These are phyloP conservation scores for Catalaphyllia jardinei DNA, from an alignment of 64 coral and sea anemone species.

Conservation along the genomic window DNA sequence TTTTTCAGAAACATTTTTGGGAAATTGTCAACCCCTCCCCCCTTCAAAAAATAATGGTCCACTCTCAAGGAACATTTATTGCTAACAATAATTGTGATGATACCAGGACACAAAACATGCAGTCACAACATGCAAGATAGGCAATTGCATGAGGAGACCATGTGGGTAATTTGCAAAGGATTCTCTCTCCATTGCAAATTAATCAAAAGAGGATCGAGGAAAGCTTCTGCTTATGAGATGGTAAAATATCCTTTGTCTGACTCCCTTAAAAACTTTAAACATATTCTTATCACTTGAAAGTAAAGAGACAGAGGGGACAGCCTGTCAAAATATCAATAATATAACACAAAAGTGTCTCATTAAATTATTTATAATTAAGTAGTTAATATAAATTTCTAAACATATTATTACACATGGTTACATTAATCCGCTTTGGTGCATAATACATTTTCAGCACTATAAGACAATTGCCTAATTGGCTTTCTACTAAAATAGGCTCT, in stretches of 20 bases:
- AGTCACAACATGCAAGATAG: no score
- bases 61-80: no score
- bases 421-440: conserved; percentile 10
- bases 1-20: no score
- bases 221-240: not conserved
- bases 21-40: no score
- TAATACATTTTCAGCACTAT: not conserved
- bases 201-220: not conserved
- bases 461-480: not conserved
- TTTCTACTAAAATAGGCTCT: conserved; percentile 54
- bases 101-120: no score
- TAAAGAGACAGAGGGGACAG: not conserved
- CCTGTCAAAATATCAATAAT: not conserved
- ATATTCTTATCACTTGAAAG: not conserved
- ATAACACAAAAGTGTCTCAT: not conserved
- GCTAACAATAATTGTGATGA: no score
- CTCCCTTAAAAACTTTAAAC: not conserved
- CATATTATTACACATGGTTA: conserved; percentile 21
- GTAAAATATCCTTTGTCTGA: no score
- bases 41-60: no score
- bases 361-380: not conserved
- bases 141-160: no score
- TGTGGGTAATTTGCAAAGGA: not conserved
- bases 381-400: not conserved
- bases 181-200: not conserved